These are phyloP conservation scores for Pseudonaja textilis DNA, from an alignment of 2,113 vertebrate genomes.

Conservation along the genomic window DNA sequence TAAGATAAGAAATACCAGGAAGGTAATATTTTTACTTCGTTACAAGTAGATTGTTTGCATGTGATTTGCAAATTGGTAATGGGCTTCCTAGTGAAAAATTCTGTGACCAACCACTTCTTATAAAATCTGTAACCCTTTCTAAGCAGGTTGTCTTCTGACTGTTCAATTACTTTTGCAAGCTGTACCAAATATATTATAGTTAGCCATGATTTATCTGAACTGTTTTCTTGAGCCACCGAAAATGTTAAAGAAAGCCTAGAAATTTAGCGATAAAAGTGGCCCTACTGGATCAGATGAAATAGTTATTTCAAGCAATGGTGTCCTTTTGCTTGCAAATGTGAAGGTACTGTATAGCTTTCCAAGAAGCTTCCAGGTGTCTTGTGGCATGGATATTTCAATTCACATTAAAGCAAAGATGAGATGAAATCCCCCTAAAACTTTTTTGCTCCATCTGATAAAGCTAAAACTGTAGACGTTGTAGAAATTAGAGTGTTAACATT, in stretches of 20 bases:
- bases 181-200: background rate
- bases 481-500: background rate
- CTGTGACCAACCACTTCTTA: background rate
- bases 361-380: background rate
- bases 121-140: background rate
- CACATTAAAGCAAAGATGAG: background rate
- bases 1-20: constrained; percentile 1
- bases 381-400: background rate
- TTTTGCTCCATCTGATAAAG: background rate
- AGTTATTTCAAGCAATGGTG: too few relatives aligned
- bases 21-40: constrained; percentile 11
- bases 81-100: background rate
- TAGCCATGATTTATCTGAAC: too few relatives aligned
- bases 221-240: background rate
- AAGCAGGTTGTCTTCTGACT: background rate
- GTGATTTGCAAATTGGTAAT: constrained; percentile 2
- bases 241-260: background rate
- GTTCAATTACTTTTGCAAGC: background rate
- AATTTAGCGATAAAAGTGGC: background rate
- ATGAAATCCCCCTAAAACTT: background rate
- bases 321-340: background rate
- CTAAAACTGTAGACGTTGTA: background rate
- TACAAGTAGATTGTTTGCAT: constrained; percentile 14
- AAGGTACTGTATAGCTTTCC: background rate
- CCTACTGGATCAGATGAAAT: background rate